Conservation (phyloP, 2,888 invertebrate genomes). For the Eremobia ochroleuca region DNA sequence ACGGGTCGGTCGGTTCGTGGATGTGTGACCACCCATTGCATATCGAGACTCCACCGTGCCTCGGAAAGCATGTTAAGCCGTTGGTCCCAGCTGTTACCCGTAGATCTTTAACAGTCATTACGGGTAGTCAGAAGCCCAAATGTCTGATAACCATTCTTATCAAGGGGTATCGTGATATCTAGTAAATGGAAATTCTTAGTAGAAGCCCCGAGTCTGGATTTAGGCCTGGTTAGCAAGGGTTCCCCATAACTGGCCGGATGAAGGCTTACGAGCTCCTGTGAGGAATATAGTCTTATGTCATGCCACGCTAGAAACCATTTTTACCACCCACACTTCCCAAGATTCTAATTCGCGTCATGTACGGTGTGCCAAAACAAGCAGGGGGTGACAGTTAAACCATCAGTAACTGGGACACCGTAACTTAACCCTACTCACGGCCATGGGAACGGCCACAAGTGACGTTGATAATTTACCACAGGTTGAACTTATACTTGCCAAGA, state of each 20-base stretch:
- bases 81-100: no score
- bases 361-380: constrained; percentile 35
- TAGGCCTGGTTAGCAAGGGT: not conserved
- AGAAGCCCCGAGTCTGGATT: not conserved
- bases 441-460: constrained; percentile 43
- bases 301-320: not conserved
- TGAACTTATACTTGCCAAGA: constrained; percentile 25
- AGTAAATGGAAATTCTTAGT: not conserved
- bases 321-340: not conserved
- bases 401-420: constrained; percentile 32
- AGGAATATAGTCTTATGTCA: not conserved
- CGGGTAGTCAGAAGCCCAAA: not conserved
- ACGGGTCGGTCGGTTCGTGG: not conserved
- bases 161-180: not conserved
- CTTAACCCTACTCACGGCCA: constrained; percentile 59
- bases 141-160: not conserved
- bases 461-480: constrained; percentile 41
- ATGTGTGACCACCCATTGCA: not conserved
- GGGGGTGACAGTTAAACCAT: constrained; percentile 44
- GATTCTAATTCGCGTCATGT: constrained; percentile 42
- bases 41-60: no score
- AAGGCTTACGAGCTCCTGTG: not conserved
- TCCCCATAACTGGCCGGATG: not conserved
- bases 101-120: no score
- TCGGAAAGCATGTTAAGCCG: no score